phyloP scores from a whole-genome alignment of 2,888 invertebrate species.

The Diaprepes abbreviatus region DNA sequence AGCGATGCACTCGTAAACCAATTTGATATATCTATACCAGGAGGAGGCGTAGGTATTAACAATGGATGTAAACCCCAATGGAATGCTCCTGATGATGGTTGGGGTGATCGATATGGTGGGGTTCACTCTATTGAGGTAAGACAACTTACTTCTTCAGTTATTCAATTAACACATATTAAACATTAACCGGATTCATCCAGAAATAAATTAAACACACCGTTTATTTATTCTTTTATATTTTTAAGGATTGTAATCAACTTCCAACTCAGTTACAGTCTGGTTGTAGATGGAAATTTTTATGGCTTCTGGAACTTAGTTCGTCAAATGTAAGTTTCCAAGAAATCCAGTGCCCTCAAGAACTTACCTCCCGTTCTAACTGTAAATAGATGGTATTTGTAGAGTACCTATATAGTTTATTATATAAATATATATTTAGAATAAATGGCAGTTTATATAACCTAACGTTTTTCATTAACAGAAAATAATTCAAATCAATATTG shows the following conservation, averaged over 20 bases:
- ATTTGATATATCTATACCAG: background rate
- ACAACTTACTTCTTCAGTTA: too few relatives aligned
- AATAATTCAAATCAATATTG: too few relatives aligned
- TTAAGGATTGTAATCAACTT: background rate
- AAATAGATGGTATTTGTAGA: too few relatives aligned
- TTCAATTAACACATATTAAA: too few relatives aligned
- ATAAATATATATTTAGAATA: too few relatives aligned
- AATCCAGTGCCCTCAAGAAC: background rate
- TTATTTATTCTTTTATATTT: too few relatives aligned
- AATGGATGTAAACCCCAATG: constrained; percentile 12
- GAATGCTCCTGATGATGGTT: background rate
- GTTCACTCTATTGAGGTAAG: background rate
- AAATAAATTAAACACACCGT: too few relatives aligned
- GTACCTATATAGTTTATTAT: too few relatives aligned
- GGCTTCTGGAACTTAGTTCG: background rate
- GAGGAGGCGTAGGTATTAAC: constrained; percentile 2
- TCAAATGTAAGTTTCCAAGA: background rate
- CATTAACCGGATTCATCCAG: too few relatives aligned
- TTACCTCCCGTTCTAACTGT: background rate
- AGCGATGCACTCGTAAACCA: background rate
- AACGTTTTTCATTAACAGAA: too few relatives aligned
- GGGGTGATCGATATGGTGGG: background rate
- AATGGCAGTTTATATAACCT: too few relatives aligned
- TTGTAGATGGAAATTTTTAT: background rate
- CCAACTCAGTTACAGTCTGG: background rate